A percentile compares a stretch with the other conserved stretches of the same genome.
Evolutionary conservation across 23 tunicate species (phyloP).

Genomic region (Aplidium turbinatum): DNA sequence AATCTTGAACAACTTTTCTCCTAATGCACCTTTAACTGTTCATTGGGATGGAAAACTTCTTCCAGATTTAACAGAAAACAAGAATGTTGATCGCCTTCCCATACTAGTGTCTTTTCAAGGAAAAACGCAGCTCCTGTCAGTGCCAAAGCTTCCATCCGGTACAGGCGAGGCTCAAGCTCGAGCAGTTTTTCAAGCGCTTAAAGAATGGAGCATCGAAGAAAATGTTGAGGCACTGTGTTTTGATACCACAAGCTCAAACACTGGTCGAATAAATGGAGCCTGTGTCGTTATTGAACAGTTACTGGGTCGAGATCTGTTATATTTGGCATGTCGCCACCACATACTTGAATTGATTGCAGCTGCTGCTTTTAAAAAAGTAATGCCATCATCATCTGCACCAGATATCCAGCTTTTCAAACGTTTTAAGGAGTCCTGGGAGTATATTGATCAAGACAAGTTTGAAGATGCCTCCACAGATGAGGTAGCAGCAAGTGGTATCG

Average conservation of each 20-base stretch:
- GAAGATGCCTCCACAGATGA: not conserved
- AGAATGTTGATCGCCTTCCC: conserved; percentile 10
- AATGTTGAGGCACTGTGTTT: conserved; percentile 7
- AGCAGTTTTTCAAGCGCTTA: not conserved
- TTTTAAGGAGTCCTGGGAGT: not conserved
- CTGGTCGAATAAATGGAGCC: no score
- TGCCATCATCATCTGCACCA: not conserved
- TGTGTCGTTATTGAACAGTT: no score
- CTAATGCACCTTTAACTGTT: not conserved
- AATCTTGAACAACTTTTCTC: not conserved
- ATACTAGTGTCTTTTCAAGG: conserved; percentile 1
- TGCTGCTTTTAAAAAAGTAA: conserved; percentile 9
- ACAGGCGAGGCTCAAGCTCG: not conserved
- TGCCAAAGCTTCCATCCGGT: conserved; percentile 3
- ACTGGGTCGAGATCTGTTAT: no score
- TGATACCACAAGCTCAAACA: no score
- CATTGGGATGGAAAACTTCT: conserved; percentile 15
- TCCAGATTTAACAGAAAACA: not conserved
- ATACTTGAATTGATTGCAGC: conserved; percentile 3
- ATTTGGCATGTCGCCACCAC: conserved; percentile 1
- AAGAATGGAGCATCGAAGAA: not conserved
- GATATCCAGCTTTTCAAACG: conserved; percentile 6
- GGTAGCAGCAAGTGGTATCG: no score
- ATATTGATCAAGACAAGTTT: not conserved
- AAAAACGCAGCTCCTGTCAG: conserved; percentile 8